These are phyloP conservation scores for Bombyx mandarina DNA, from an alignment of 1,140 invertebrate species.

Conservation along the genomic window DNA sequence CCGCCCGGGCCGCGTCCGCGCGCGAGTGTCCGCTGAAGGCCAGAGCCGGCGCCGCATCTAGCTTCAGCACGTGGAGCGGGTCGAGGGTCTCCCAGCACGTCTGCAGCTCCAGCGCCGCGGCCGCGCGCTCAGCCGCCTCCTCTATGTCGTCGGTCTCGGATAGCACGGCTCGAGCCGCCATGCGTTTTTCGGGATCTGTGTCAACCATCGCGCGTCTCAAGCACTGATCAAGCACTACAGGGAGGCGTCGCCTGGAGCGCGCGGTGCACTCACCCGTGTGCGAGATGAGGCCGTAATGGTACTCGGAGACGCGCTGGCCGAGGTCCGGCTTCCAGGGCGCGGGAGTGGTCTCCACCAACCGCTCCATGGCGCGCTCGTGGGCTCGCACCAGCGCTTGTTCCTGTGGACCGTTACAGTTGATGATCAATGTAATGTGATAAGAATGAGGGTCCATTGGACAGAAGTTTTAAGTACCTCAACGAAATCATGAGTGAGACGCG, in stretches of 20 bases:
- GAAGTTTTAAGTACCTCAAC: slow-evolving; percentile 30
- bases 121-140: slow-evolving; percentile 7
- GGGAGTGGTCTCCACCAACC: slow-evolving; percentile 24
- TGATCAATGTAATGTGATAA: no score
- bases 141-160: slow-evolving; percentile 2
- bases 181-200: slow-evolving; percentile 14
- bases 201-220: neutral
- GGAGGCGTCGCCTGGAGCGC: neutral
- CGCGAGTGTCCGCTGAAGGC: slow-evolving; percentile 25
- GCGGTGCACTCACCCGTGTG: slow-evolving; percentile 27
- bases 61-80: no score
- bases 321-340: slow-evolving; percentile 30
- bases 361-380: slow-evolving; percentile 42
- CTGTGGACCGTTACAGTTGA: slow-evolving; percentile 16
- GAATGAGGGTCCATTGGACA: no score
- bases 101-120: slow-evolving; percentile 19
- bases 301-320: slow-evolving; percentile 38
- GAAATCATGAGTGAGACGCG: slow-evolving; percentile 38
- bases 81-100: neutral
- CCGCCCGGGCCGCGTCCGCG: slow-evolving; percentile 10
- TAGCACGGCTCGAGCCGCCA: slow-evolving; percentile 8
- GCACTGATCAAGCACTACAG: no score
- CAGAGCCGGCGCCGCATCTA: slow-evolving; percentile 11
- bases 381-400: slow-evolving; percentile 45
- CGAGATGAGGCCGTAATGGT: slow-evolving; percentile 35